Evolutionary conservation across 2,888 invertebrate genomes (phyloP).

Genomic region (Agrochola macilenta): DNA sequence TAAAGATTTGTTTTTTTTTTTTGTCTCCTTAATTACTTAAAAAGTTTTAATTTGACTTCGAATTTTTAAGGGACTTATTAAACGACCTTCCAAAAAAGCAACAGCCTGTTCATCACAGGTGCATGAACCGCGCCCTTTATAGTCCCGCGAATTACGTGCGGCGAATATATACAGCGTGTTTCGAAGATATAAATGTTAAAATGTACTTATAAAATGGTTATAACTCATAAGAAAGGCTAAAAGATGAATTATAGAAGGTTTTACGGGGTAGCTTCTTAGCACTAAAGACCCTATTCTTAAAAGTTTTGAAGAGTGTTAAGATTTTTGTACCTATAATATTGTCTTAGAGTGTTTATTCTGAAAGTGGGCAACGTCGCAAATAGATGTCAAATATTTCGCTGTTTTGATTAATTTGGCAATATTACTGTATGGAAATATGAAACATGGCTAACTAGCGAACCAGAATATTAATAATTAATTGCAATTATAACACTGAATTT

Average conservation of each 20-base stretch:
- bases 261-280: not conserved
- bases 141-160: constrained; percentile 68
- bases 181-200: constrained; percentile 54
- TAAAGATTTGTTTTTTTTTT: too few relatives aligned
- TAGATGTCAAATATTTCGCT: too few relatives aligned
- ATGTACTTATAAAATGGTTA: constrained; percentile 47
- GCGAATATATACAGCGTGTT: constrained; percentile 68
- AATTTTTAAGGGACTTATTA: too few relatives aligned
- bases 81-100: not conserved
- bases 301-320: not conserved
- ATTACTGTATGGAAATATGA: too few relatives aligned
- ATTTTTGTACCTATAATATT: not conserved
- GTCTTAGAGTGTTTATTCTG: too few relatives aligned
- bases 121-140: constrained; percentile 67
- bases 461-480: too few relatives aligned
- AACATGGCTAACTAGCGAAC: too few relatives aligned
- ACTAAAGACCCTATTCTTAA: not conserved
- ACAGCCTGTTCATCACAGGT: constrained; percentile 63
- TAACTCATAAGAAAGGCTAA: constrained; percentile 20
- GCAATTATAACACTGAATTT: too few relatives aligned
- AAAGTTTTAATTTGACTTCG: too few relatives aligned
- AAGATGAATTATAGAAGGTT: constrained; percentile 28
- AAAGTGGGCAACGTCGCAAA: too few relatives aligned
- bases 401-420: too few relatives aligned
- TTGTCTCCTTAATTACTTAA: too few relatives aligned